phyloP scores from a whole-genome alignment of 2,888 invertebrate species.

The Pomacea canaliculata region DNA sequence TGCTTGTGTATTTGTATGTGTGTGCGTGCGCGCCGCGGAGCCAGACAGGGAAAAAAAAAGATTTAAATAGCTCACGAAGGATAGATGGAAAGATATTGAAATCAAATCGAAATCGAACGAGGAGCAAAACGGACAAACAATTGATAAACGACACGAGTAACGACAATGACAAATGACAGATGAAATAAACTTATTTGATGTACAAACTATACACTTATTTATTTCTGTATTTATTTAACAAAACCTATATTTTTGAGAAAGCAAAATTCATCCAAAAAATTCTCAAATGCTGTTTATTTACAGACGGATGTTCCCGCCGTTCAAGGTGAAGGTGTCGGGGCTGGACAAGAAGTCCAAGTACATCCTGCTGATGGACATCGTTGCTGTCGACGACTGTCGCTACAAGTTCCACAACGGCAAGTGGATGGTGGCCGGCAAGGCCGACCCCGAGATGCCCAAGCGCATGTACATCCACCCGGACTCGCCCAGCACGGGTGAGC shows the following conservation, averaged over 20 bases:
- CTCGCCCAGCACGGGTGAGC: constrained; percentile 85
- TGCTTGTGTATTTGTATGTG: background rate
- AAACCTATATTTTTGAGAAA: background rate
- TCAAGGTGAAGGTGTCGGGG: constrained; percentile 98
- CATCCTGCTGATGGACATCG: constrained; percentile 98
- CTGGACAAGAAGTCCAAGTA: constrained; percentile 99
- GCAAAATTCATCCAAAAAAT: background rate
- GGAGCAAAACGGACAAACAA: no score
- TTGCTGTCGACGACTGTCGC: constrained; percentile 96
- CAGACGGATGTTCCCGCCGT: constrained; percentile 99
- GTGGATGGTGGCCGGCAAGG: constrained; percentile 90
- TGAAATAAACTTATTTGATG: no score
- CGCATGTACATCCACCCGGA: constrained; percentile 99
- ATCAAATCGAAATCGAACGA: no score
- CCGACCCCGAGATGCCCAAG: constrained; percentile 99
- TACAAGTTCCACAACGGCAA: constrained; percentile 74
- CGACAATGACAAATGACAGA: no score
- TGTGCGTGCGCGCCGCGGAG: background rate
- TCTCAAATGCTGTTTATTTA: constrained; percentile 55
- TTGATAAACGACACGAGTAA: no score
- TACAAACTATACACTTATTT: no score
- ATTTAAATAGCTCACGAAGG: no score
- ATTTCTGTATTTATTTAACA: no score
- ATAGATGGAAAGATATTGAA: no score
- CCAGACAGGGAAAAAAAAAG: no score